Conservation (phyloP, 2,888 invertebrate species). For the Monoplex corrugatus region DNA sequence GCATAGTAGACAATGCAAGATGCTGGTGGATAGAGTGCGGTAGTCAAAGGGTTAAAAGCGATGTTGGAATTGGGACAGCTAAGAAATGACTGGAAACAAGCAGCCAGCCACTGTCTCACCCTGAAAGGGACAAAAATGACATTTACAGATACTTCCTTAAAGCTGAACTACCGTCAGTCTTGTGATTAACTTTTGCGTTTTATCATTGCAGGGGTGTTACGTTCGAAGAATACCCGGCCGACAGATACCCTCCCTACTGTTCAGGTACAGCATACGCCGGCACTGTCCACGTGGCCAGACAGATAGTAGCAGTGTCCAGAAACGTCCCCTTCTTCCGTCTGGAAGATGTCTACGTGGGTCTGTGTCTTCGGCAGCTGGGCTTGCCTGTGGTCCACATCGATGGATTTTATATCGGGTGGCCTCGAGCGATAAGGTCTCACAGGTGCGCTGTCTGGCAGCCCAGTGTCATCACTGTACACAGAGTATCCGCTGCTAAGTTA, state of each 20-base stretch:
- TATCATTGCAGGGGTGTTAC: not conserved
- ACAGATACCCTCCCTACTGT: not conserved
- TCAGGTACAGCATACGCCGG: not conserved
- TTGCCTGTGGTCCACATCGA: not conserved
- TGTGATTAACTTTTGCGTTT: no score
- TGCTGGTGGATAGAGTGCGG: no score
- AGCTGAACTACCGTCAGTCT: no score
- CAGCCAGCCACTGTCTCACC: no score
- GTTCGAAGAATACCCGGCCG: not conserved
- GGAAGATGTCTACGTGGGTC: slow-evolving; percentile 22
- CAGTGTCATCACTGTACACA: not conserved
- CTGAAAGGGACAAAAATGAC: no score
- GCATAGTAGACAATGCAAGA: no score
- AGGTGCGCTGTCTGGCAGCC: not conserved
- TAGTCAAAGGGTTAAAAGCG: no score
- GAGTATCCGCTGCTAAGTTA: not conserved
- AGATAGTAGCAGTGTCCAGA: not conserved
- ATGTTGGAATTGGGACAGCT: no score
- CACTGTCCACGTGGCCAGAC: not conserved
- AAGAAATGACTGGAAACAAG: no score
- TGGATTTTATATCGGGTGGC: not conserved
- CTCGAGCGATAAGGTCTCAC: not conserved
- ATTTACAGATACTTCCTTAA: no score
- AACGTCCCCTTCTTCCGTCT: not conserved
- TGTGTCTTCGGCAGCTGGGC: not conserved